Evolutionary conservation across 2,888 invertebrate species (phyloP).

Genomic region (Sesia bembeciformis): DNA sequence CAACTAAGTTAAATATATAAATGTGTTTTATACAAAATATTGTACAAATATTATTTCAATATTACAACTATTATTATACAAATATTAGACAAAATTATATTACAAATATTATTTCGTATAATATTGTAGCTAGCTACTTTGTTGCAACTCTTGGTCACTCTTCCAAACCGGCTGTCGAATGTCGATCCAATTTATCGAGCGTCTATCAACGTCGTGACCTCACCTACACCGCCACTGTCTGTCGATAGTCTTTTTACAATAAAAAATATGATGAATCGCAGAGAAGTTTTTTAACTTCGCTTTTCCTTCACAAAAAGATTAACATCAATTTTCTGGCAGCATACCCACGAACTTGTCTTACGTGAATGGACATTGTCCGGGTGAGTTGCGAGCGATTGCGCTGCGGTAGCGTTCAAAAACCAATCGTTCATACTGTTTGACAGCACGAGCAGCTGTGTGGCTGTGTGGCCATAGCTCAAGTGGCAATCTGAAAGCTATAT

Average conservation of each 20-base stretch:
- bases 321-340: conserved; percentile 32
- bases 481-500: too few species aligned
- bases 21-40: too few species aligned
- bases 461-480: too few species aligned
- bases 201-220: conserved; percentile 29
- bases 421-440: conserved; percentile 48
- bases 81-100: too few species aligned
- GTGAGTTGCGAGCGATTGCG: conserved; percentile 14
- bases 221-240: conserved; percentile 35
- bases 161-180: conserved; percentile 21
- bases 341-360: conserved; percentile 32
- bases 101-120: too few species aligned
- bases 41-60: too few species aligned
- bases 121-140: too few species aligned
- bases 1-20: too few species aligned
- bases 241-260: conserved; percentile 20
- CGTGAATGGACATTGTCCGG: conserved; percentile 33
- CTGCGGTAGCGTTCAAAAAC: conserved; percentile 30
- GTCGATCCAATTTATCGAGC: conserved; percentile 44
- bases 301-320: conserved; percentile 27
- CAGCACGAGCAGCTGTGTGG: conserved; percentile 21
- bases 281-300: conserved; percentile 9
- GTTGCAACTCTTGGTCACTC: not conserved
- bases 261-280: conserved; percentile 21
- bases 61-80: too few species aligned